Conservation (phyloP, 2,797 vertebrate species). For the Streptopelia turtur region DNA sequence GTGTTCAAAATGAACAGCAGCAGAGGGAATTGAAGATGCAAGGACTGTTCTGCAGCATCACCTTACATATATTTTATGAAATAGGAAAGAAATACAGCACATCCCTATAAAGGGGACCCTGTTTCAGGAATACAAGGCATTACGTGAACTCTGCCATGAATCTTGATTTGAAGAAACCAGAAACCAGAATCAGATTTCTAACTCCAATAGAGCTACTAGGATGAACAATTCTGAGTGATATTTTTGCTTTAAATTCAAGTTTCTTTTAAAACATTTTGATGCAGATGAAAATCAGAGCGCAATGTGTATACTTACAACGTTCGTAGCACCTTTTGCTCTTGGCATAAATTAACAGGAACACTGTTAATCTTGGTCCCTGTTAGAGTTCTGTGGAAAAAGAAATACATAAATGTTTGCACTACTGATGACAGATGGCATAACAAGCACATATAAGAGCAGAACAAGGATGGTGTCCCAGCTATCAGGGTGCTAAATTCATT, state of each 20-base stretch:
- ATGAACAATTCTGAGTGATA: background rate
- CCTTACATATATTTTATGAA: background rate
- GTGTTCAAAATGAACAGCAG: background rate
- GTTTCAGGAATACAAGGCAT: background rate
- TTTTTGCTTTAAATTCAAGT: background rate
- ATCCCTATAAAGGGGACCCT: background rate
- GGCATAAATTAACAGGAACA: conserved; percentile 88
- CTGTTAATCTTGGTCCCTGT: conserved; percentile 93
- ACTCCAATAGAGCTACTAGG: background rate
- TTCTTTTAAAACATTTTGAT: background rate
- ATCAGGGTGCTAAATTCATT: background rate
- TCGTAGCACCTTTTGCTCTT: conserved; percentile 89
- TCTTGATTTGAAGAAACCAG: background rate
- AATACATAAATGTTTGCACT: background rate
- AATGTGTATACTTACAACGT: conserved; percentile 85
- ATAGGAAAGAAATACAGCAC: background rate
- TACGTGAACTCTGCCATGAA: background rate
- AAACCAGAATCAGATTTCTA: background rate
- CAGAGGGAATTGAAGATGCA: background rate
- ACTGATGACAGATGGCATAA: background rate
- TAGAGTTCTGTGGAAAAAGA: conserved; percentile 83
- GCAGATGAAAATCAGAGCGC: background rate
- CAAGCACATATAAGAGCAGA: background rate
- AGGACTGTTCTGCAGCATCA: background rate
- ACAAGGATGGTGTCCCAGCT: background rate